Evolutionary conservation across 2,113 vertebrate species (phyloP), one percentile per base, ranked within the genome.

Genomic region (Crocuta crocuta): DNA sequence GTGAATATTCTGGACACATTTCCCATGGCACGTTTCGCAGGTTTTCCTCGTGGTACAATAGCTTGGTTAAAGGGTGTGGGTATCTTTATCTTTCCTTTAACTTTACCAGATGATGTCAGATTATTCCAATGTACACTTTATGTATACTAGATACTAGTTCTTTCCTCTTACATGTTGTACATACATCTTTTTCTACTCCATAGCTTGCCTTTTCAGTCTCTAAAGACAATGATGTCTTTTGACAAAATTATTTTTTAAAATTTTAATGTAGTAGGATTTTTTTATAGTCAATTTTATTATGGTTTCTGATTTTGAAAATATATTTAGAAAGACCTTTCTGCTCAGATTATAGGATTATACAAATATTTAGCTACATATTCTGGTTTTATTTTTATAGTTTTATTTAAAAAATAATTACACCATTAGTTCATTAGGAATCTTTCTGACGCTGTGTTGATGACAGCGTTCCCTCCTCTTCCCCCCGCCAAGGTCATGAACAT

Each of bases 361-460:
- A n/a, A 66, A 17, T 79, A 65, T 28, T 76, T 17, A 58, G 16
- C 16, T 89, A n/a, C 9, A 3, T 65, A 4, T 53, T 45, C 33
- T 65, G 43, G 43, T 63, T 76, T 93, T 50, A 65, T 76, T 93
- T 93, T 84, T 93, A 39, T 65, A 12, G 9, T 66, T 93, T 93
- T 4, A 43, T 66, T 93, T 35, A 7, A 9, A 11, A 93, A 76
- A 66, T 43, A 53, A 43, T 66, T 78, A 66, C 65, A 84, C n/a
- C 48, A 12, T 63, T 45, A 15, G 21, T 31, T 86, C n/a, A 78
- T 39, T 12, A 43, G 71, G 61, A 86, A 5, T 2, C 33, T 85
- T 35, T 86, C 39, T 66, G 33, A 39, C 17, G 45, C n/a, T 53
- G 11, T 12, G 48, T n/a, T 76, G 50, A 39, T 17, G 31, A 39